Conservation (phyloP, 2,113 vertebrate species). For the Hemiprocne comata region DNA sequence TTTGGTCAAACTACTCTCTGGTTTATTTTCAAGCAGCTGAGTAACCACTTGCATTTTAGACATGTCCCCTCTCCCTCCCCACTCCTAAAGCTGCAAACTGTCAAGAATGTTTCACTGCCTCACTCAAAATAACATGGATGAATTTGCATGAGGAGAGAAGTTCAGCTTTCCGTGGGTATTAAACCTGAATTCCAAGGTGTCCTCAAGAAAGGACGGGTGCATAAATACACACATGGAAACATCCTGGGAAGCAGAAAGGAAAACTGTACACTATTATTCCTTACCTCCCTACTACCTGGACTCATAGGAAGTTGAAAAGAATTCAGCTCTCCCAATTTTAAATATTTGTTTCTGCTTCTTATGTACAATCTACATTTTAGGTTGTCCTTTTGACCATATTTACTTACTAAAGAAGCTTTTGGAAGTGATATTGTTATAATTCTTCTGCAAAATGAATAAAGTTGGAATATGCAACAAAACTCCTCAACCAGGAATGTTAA, state of each 20-base stretch:
- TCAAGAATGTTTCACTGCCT: neutral
- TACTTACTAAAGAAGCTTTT: neutral
- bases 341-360: neutral
- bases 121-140: neutral
- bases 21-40: neutral
- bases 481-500: neutral
- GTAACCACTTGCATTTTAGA: neutral
- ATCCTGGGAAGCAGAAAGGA: neutral
- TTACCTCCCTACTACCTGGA: neutral
- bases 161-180: neutral
- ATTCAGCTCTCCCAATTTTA: neutral
- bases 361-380: neutral
- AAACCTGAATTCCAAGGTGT: neutral
- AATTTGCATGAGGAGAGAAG: neutral
- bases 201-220: neutral
- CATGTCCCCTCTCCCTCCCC: neutral
- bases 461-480: neutral
- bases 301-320: neutral
- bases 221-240: neutral
- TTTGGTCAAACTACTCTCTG: neutral
- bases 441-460: neutral
- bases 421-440: neutral
- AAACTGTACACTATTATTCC: neutral
- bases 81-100: neutral
- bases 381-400: fast-evolving